Percentiles rank a stretch among this genome's conserved stretches.
Evolutionary conservation across 2,797 vertebrate genomes (phyloP).

Genomic region (Galago senegalensis): DNA sequence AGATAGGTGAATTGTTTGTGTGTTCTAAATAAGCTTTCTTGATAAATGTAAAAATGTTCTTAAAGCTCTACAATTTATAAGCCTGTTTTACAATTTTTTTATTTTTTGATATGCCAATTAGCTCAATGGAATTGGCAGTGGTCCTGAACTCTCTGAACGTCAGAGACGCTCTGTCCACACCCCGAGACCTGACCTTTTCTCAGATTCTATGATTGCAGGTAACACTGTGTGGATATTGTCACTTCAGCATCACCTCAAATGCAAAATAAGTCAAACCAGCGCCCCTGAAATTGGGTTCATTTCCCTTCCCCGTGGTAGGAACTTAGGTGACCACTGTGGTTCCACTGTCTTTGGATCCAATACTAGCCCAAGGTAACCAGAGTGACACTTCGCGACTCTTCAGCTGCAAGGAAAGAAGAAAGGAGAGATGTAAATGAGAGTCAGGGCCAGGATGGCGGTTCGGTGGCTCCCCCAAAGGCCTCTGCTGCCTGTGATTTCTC

Average conservation of each 20-base stretch:
- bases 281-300: background rate
- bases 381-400: background rate
- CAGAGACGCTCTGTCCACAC: background rate
- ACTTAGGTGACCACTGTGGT: background rate
- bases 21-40: background rate
- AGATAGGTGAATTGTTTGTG: background rate
- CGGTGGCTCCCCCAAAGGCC: background rate
- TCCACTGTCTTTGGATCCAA: background rate
- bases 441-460: background rate
- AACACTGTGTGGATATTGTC: background rate
- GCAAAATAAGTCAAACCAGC: background rate
- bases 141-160: background rate
- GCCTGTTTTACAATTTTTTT: background rate
- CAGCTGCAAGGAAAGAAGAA: background rate
- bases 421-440: background rate
- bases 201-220: background rate
- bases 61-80: background rate
- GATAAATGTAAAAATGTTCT: background rate
- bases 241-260: background rate
- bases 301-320: background rate
- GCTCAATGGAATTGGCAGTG: background rate
- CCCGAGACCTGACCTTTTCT: background rate
- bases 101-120: background rate
- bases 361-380: background rate
- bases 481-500: constrained; percentile 43